Evolutionary conservation across 2,888 invertebrate genomes (phyloP).

Genomic region (Herminia tarsipennalis): DNA sequence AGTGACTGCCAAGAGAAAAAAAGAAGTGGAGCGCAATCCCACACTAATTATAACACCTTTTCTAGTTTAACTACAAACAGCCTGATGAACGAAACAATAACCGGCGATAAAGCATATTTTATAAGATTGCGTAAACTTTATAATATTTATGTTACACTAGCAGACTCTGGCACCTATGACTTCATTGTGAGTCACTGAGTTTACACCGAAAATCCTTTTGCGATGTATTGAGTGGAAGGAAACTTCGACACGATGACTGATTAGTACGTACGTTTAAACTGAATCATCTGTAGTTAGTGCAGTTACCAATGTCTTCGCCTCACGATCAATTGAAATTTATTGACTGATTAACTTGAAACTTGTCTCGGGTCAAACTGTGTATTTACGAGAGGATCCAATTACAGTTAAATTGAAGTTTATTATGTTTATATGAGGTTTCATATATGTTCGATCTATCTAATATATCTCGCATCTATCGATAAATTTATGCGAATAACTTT

Average conservation of each 20-base stretch:
- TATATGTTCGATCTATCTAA: conserved; percentile 6
- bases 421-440: conserved; percentile 27
- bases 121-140: conserved; percentile 51
- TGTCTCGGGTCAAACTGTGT: conserved; percentile 56
- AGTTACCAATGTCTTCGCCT: conserved; percentile 37
- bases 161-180: conserved; percentile 46
- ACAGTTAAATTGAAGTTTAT: conserved; percentile 54
- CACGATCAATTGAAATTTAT: conserved; percentile 68
- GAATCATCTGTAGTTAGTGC: conserved; percentile 51
- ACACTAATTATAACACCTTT: conserved; percentile 29
- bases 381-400: conserved; percentile 55
- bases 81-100: conserved; percentile 48
- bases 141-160: conserved; percentile 39
- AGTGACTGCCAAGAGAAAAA: too few relatives aligned
- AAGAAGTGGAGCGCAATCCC: conserved; percentile 27
- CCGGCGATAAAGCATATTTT: conserved; percentile 48
- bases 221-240: conserved; percentile 40
- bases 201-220: conserved; percentile 54
- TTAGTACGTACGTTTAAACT: conserved; percentile 45
- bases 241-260: conserved; percentile 58
- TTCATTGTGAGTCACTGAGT: conserved; percentile 61
- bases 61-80: conserved; percentile 29
- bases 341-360: conserved; percentile 63
- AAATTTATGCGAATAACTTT: too few relatives aligned
- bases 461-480: conserved; percentile 5